phyloP scores from a whole-genome alignment of 2,797 vertebrate genomes.

The Leucoraja ocellata region DNA sequence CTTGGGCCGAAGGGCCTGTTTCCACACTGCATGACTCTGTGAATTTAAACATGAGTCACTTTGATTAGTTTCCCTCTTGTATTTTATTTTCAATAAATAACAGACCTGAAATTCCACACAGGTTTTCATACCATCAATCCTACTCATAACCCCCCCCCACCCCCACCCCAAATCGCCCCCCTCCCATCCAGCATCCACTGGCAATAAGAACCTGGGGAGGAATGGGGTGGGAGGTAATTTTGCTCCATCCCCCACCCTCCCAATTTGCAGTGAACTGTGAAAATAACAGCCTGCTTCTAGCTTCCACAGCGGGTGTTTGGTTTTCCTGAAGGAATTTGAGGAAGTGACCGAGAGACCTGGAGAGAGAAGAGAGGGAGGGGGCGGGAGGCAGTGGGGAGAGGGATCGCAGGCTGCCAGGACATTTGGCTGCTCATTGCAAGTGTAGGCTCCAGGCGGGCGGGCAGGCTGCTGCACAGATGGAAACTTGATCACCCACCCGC shows the following conservation, averaged over 20 bases:
- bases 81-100: neutral
- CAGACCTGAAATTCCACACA: no score
- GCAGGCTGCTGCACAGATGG: conserved; percentile 72
- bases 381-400: conserved; percentile 46
- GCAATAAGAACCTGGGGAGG: no score
- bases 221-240: neutral
- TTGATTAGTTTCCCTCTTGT: neutral
- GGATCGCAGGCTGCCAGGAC: conserved; percentile 83
- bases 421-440: conserved; percentile 77
- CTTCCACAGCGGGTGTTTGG: conserved; percentile 59
- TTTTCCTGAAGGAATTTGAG: conserved; percentile 71
- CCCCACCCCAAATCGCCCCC: no score
- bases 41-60: neutral
- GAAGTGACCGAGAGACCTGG: conserved; percentile 27
- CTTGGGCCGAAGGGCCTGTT: no score
- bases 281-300: conserved; percentile 51
- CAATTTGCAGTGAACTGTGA: neutral
- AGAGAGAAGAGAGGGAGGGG: conserved; percentile 49
- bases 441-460: conserved; percentile 90
- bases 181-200: neutral
- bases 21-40: no score
- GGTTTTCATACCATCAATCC: no score
- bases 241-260: neutral
- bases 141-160: neutral
- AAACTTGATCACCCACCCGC: conserved; percentile 74